These are phyloP conservation scores for Nicator chloris DNA, from an alignment of 2,113 vertebrate species.

Conservation along the genomic window DNA sequence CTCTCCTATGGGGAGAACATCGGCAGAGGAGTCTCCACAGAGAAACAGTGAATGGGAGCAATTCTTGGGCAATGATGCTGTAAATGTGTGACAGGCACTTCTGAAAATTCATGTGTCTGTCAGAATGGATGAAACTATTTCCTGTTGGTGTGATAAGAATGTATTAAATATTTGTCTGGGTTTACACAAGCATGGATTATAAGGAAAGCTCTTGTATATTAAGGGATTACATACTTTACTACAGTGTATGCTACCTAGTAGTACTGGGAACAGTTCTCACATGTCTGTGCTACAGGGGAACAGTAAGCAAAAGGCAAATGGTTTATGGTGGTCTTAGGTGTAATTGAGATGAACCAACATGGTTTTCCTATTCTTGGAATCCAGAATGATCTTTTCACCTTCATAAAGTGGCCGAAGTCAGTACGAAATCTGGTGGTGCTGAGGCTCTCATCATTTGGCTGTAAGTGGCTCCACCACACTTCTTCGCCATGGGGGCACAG, in stretches of 20 bases:
- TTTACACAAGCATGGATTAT: neutral
- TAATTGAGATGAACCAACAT: neutral
- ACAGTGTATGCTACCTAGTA: neutral
- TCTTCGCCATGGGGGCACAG: neutral
- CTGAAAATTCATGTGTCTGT: neutral
- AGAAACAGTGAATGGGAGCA: neutral
- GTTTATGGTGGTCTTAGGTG: neutral
- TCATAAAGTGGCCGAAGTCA: neutral
- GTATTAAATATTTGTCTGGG: neutral
- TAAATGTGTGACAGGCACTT: neutral
- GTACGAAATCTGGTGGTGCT: neutral
- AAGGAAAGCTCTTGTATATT: slow-evolving; percentile 29
- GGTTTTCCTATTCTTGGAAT: neutral
- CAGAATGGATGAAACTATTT: neutral
- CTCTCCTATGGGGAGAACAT: neutral
- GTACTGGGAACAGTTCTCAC: neutral
- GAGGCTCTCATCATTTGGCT: neutral
- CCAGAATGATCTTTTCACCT: neutral
- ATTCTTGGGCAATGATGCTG: neutral
- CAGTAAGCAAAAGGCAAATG: neutral
- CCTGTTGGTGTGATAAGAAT: neutral
- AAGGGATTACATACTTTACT: neutral
- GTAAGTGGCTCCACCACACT: fast-evolving
- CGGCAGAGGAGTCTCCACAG: neutral
- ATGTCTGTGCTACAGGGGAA: neutral